Conservation (phyloP, 2,888 invertebrate genomes). For the Meloe dianella region DNA sequence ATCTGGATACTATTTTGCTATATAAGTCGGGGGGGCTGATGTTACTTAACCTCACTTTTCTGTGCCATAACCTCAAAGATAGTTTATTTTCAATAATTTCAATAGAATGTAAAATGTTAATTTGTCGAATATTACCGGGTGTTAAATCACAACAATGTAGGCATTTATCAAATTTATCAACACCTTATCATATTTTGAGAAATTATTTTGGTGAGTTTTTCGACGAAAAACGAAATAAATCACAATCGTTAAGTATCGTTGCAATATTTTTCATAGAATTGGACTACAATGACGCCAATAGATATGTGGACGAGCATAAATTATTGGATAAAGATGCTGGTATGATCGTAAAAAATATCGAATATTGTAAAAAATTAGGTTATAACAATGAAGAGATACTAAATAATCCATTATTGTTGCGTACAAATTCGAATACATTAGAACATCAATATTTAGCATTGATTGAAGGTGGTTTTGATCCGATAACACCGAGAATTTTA, state of each 20-base stretch:
- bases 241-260: not conserved
- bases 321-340: conserved; percentile 33
- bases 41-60: conserved; percentile 1
- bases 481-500: conserved; percentile 47
- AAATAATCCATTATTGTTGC: conserved; percentile 63
- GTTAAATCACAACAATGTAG: not conserved
- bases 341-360: conserved; percentile 35
- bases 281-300: conserved; percentile 26
- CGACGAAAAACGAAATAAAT: not conserved
- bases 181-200: conserved; percentile 15
- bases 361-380: conserved; percentile 55
- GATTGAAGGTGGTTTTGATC: conserved; percentile 66
- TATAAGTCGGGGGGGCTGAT: too few relatives aligned
- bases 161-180: not conserved
- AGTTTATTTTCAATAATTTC: not conserved
- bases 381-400: conserved; percentile 64
- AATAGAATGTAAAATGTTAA: not conserved
- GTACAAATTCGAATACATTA: conserved; percentile 63
- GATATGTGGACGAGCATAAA: conserved; percentile 34
- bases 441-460: conserved; percentile 69
- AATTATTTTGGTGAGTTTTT: conserved; percentile 23
- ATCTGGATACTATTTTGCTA: too few relatives aligned
- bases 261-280: conserved; percentile 24
- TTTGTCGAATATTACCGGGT: not conserved
- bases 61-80: not conserved